A percentile compares a stretch with the other conserved stretches of the same genome.
Conservation (phyloP, 2,888 invertebrate genomes). For the Sarcophaga subvicina region DNA sequence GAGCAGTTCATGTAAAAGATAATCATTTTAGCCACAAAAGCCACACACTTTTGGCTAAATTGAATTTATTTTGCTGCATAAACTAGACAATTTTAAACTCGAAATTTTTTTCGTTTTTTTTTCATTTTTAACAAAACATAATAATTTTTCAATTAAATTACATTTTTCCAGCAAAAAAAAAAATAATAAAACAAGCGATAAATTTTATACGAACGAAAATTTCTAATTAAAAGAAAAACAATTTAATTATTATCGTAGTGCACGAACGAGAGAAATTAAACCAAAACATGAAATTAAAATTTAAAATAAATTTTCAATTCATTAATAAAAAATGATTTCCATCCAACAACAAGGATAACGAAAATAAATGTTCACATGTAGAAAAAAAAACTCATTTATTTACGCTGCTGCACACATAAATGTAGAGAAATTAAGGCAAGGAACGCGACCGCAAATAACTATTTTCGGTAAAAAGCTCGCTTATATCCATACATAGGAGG, state of each 20-base stretch:
- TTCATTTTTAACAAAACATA: slow-evolving; percentile 17
- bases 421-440: too few species aligned
- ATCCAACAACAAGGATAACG: too few species aligned
- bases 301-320: too few species aligned
- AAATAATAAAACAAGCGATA: not conserved
- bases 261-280: not conserved
- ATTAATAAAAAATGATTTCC: too few species aligned
- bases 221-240: slow-evolving; percentile 16
- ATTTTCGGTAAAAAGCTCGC: too few species aligned
- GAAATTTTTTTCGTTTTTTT: not conserved
- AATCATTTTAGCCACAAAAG: slow-evolving; percentile 45
- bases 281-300: not conserved
- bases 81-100: not conserved
- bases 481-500: too few species aligned
- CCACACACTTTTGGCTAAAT: slow-evolving; percentile 27
- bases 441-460: too few species aligned
- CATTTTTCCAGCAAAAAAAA: not conserved
- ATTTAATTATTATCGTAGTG: not conserved
- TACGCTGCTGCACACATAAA: too few species aligned
- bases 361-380: too few species aligned
- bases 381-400: too few species aligned
- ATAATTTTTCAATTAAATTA: slow-evolving; percentile 31
- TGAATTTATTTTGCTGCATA: not conserved
- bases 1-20: not conserved
- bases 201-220: not conserved